Evolutionary conservation across 2,888 invertebrate species (phyloP).

Genomic region (Drosophila fungiperda): DNA sequence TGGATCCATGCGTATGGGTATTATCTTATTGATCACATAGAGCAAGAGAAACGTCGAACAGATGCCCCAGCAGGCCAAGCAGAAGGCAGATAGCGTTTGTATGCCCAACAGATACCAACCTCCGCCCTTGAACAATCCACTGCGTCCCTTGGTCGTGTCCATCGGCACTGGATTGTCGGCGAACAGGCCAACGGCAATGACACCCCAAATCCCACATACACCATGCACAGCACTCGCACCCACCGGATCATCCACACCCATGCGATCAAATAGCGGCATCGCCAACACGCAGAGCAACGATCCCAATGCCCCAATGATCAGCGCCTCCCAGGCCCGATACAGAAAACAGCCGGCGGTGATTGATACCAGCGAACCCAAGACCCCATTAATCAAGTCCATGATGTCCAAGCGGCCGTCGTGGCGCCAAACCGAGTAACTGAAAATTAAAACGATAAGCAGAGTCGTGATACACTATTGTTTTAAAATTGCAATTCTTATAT

Average conservation of each 20-base stretch:
- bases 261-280: slow-evolving; percentile 91
- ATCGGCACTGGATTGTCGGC: slow-evolving; percentile 93
- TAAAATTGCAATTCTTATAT: background rate
- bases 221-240: slow-evolving; percentile 96
- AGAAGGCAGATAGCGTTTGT: slow-evolving; percentile 90
- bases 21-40: slow-evolving; percentile 91
- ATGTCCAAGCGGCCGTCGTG: slow-evolving; percentile 92
- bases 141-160: slow-evolving; percentile 91
- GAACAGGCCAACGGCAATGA: slow-evolving; percentile 92
- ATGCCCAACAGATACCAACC: slow-evolving; percentile 95
- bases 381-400: slow-evolving; percentile 94
- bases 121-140: slow-evolving; percentile 92
- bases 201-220: slow-evolving; percentile 90
- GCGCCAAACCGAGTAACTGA: slow-evolving; percentile 88
- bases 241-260: slow-evolving; percentile 93
- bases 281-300: slow-evolving; percentile 89
- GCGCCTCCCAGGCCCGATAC: slow-evolving; percentile 94
- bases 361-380: slow-evolving; percentile 94
- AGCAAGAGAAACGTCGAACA: slow-evolving; percentile 90
- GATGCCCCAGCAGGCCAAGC: slow-evolving; percentile 91
- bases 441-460: slow-evolving; percentile 14
- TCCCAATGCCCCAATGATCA: slow-evolving; percentile 93
- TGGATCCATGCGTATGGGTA: slow-evolving; percentile 94
- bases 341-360: slow-evolving; percentile 95
- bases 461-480: background rate